These are phyloP conservation scores for Penaeus vannamei DNA, from an alignment of 1,140 invertebrate genomes.

Conservation along the genomic window DNA sequence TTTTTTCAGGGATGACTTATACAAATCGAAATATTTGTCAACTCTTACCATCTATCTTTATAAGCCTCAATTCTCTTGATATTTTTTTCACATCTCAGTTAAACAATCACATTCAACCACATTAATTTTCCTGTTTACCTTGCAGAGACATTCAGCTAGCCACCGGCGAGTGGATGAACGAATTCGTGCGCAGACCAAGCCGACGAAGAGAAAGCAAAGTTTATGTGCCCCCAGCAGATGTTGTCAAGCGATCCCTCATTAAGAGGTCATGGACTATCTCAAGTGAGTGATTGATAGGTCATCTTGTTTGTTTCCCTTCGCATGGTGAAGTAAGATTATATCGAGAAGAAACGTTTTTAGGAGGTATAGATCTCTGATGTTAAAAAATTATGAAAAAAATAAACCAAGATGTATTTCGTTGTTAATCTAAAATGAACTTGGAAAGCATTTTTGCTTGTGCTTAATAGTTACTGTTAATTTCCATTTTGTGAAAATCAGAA, in stretches of 20 bases:
- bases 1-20: not conserved
- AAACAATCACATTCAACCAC: not conserved
- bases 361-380: too few species aligned
- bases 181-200: conserved; percentile 74
- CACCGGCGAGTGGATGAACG: conserved; percentile 82
- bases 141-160: conserved; percentile 81
- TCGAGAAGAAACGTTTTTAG: too few species aligned
- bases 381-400: too few species aligned
- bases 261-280: conserved; percentile 66
- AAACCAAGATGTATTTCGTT: too few species aligned
- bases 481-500: too few species aligned
- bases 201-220: conserved; percentile 73
- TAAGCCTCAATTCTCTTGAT: not conserved
- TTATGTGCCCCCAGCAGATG: conserved; percentile 77
- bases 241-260: conserved; percentile 71
- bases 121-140: conserved; percentile 49
- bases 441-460: too few species aligned
- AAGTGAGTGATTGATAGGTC: conserved; percentile 43
- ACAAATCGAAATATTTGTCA: not conserved
- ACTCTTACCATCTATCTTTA: not conserved
- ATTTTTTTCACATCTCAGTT: not conserved
- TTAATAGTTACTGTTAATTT: too few species aligned
- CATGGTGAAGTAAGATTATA: not conserved
- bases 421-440: too few species aligned
- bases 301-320: not conserved